phyloP scores from a whole-genome alignment of 2,888 invertebrate species.

The Scotopteryx bipunctaria region DNA sequence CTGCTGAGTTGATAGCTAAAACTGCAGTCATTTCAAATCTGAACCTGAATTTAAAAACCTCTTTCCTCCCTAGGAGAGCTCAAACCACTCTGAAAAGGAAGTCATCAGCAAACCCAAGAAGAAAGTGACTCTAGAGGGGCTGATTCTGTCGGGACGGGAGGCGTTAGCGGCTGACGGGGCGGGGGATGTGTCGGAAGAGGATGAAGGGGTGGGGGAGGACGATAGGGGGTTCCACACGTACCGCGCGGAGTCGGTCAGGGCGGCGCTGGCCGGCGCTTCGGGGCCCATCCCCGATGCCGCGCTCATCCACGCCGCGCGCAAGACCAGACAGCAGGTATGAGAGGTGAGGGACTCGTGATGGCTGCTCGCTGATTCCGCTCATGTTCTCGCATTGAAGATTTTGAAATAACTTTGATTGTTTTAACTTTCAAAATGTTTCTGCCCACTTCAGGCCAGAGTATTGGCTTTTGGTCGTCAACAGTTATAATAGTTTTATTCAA shows the following conservation, averaged over 20 bases:
- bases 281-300: constrained; percentile 98
- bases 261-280: constrained; percentile 88
- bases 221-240: constrained; percentile 76
- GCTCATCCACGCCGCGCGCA: constrained; percentile 98
- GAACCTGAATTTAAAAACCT: constrained; percentile 9
- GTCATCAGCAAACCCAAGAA: constrained; percentile 55
- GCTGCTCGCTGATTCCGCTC: constrained; percentile 43
- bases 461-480: no score
- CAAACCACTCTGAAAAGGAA: constrained; percentile 45
- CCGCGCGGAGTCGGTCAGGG: constrained; percentile 88
- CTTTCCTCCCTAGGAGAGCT: constrained; percentile 40
- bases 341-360: constrained; percentile 87
- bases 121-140: constrained; percentile 76
- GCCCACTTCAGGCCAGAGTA: no score
- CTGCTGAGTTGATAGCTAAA: no score
- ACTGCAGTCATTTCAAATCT: constrained; percentile 9
- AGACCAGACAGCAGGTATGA: constrained; percentile 94
- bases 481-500: no score
- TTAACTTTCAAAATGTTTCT: no score
- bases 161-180: constrained; percentile 91
- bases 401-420: not conserved
- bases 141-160: constrained; percentile 91
- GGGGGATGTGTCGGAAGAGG: constrained; percentile 86
- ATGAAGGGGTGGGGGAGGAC: constrained; percentile 73
- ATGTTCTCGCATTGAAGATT: not conserved